These are phyloP conservation scores for Idris sp. DNA, from an alignment of 1,140 invertebrate genomes.

Conservation along the genomic window DNA sequence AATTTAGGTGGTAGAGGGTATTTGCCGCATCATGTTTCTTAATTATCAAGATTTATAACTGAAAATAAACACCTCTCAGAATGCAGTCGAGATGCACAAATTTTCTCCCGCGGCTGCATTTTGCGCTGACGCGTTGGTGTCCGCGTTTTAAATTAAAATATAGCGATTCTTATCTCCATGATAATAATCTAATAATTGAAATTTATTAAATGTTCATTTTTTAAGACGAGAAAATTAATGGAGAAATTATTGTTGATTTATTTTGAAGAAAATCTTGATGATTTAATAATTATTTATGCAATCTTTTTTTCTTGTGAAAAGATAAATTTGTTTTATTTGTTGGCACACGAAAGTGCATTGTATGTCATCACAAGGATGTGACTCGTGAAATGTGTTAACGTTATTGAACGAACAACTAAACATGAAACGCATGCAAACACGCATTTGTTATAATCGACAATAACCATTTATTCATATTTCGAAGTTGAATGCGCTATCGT, in stretches of 20 bases:
- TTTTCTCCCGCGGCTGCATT: conserved; percentile 41
- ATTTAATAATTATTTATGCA: too few relatives aligned
- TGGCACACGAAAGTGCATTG: too few relatives aligned
- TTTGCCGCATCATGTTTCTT: conserved; percentile 52
- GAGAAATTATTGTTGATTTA: too few relatives aligned
- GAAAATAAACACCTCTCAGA: conserved; percentile 56
- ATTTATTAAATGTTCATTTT: too few relatives aligned
- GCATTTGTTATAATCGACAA: conserved; percentile 62
- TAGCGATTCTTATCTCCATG: conserved; percentile 40
- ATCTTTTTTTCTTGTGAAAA: too few relatives aligned
- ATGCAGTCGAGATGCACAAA: conserved; percentile 40
- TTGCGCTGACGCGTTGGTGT: conserved; percentile 27
- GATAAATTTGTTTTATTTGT: too few relatives aligned
- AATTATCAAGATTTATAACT: conserved; percentile 58
- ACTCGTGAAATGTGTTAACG: conserved; percentile 43
- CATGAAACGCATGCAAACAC: conserved; percentile 41
- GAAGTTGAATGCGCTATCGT: conserved; percentile 62
- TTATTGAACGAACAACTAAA: conserved; percentile 19
- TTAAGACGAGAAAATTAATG: too few relatives aligned
- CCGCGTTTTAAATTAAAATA: conserved; percentile 54
- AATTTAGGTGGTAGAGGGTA: conserved; percentile 39
- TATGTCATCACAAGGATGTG: conserved; percentile 16
- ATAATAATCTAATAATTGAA: too few relatives aligned
- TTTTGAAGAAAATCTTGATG: too few relatives aligned
- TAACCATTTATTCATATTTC: conserved; percentile 64